Evolutionary conservation across 2,113 vertebrate genomes (phyloP).

Genomic region (Grammomys dolichurus): DNA sequence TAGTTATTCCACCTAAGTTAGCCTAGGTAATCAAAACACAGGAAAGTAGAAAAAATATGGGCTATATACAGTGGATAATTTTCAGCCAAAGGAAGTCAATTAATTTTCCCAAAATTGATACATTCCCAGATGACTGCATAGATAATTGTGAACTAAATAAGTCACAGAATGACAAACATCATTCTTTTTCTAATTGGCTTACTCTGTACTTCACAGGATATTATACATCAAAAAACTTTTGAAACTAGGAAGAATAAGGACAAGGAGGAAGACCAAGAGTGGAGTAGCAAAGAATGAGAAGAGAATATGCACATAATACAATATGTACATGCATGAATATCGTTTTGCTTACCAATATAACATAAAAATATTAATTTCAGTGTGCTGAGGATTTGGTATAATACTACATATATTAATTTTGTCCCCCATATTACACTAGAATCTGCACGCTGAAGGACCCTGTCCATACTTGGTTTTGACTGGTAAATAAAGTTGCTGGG

Average conservation of each 20-base stretch:
- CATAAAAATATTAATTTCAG: not conserved
- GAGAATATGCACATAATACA: not conserved
- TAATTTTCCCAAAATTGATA: not conserved
- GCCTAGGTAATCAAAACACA: not conserved
- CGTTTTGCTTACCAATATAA: not conserved
- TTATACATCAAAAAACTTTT: not conserved
- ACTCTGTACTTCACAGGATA: not conserved
- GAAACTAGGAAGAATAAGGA: not conserved
- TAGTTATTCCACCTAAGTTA: not conserved
- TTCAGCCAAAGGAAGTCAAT: not conserved
- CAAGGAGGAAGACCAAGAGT: not conserved
- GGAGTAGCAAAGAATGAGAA: not conserved
- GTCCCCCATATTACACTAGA: no score
- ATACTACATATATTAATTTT: no score
- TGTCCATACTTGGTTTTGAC: no score
- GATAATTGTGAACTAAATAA: not conserved
- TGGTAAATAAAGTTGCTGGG: no score
- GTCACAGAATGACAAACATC: not conserved
- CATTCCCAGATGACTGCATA: not conserved
- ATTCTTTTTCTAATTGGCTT: not conserved
- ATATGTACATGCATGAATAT: not conserved
- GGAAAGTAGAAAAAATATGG: not conserved
- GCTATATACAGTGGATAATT: not conserved
- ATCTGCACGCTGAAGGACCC: no score
- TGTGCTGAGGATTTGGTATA: no score